Evolutionary conservation across 2,797 vertebrate species (phyloP), one percentile per base, ranked within the genome.

Genomic region (Apogon talboti): DNA sequence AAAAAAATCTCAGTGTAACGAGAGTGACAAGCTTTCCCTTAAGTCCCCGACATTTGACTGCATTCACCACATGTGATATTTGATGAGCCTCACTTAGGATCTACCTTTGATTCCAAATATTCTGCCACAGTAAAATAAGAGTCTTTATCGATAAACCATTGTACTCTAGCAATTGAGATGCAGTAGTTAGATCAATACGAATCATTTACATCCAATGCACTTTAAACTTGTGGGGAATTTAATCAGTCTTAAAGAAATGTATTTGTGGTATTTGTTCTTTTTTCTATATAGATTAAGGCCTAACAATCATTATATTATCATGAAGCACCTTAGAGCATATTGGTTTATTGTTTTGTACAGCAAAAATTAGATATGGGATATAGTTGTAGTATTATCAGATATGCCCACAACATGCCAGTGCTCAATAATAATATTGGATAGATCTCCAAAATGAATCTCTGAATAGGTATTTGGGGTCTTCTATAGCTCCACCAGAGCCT

Each of bases 201-300:
- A 87, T 85, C 71, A 88, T 88, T 85, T 79, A 76, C 87, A 87
- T 90, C 61, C 65, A 90, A 92, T 86, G 90, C 91, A 92, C 91
- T 92, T 92, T 92, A 92, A 89, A 86, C 76, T 61, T 80, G 45
- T 71, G 72, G 79, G 81, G 75, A 79, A 74, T 89, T 87, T 88
- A 37, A 62, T 81, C 47, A 63, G 79, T 81, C 58, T 74, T 73
- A 82, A 87, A 74, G 38, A 88, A 76, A 79, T 76, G 51, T 83
- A 70, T 81, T 76, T 81, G 74, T 82, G 66, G 53, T 82, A 76
- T 81, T 86, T 47, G 53, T 88, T 68, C 70, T 57, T 78, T 76
- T 55, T 53, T 79, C 64, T 74, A 55, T 75, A 64, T 77, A 83
- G 66, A 84, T 76, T 86, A 82, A 81, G 81, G 74, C 79, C 79